A percentile compares a stretch with the other conserved stretches of the same genome.
Evolutionary conservation across 2,888 invertebrate genomes (phyloP).

Genomic region (Encarsia formosa): DNA sequence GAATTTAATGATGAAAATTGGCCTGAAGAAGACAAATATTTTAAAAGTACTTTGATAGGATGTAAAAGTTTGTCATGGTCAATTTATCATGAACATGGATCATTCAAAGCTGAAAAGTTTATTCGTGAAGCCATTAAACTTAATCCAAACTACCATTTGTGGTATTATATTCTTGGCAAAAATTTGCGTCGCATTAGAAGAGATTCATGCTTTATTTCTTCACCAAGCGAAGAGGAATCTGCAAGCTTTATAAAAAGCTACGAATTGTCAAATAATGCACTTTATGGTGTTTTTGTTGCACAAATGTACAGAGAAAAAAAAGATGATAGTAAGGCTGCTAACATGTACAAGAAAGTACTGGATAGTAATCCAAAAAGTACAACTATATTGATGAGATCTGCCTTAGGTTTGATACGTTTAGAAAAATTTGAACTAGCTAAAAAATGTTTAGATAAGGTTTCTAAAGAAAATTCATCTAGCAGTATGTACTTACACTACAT

Average conservation of each 20-base stretch:
- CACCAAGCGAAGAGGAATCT: not conserved
- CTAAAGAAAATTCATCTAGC: not conserved
- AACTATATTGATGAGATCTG: not conserved
- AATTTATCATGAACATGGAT: not conserved
- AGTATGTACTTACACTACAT: not conserved
- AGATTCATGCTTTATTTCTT: not conserved
- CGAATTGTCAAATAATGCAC: not conserved
- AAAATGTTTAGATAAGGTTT: not conserved
- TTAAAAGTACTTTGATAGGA: not conserved
- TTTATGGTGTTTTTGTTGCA: not conserved
- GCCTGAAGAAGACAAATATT: not conserved
- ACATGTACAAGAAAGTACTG: not conserved
- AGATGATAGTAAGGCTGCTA: not conserved
- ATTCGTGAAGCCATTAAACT: not conserved
- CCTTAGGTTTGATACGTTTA: not conserved
- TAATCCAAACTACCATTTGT: not conserved
- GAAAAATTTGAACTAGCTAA: not conserved
- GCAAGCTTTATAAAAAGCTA: not conserved
- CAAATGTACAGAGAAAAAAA: constrained; percentile 7
- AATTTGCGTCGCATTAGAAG: not conserved
- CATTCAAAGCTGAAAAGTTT: not conserved
- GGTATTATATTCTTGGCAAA: not conserved
- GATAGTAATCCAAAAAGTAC: not conserved
- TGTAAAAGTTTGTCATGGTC: not conserved
- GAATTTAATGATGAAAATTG: not conserved